Evolutionary conservation across 2,113 vertebrate genomes (phyloP), one percentile per base, ranked within the genome.

Genomic region (Corvus cornix): DNA sequence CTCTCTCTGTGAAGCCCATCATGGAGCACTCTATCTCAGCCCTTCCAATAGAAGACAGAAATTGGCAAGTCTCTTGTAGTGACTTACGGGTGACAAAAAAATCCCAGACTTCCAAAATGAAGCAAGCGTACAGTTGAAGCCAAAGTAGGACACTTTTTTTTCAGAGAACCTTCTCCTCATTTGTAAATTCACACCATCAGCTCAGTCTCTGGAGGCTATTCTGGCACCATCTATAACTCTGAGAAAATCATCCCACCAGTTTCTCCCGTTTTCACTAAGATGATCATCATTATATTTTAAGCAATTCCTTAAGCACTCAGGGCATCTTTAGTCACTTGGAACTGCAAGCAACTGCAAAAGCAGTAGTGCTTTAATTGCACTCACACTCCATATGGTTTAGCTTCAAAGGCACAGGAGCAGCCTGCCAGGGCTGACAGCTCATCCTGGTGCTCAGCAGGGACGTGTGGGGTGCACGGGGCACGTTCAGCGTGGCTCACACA

Each of bases 371-470:
- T 84, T 70, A 91, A 87, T 91, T 87, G 62, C 63, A 53, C 84
- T 95, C 48, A 17, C 69, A 58, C 53, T 30, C 88, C 59, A 60
- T 88, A 77, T 83, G n/a, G 74, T 46, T 69, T 51, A 62, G 37
- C 51, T 73, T 69, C 83, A 53, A 60, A 85, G 14, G 75, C 75
- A 22, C 28, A n/a, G 70, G 59, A 72, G 44, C 5, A 75, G 48
- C 28, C n/a, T 75, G 79, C 56, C 48, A 75, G 74, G 39, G 30
- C 60, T 82, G 84, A 77, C 63, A 90, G 76, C 72, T n/a, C 87
- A 39, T 24, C n/a, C 60, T 41, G 6, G 43, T 3, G 1, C 30
- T 78, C 20, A 75, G 44, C 44, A 44, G 30, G 66, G 58, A 84
- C 1, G 16, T 26, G 33, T 12, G 48, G 39, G 16, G 76, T 31